phyloP scores from a whole-genome alignment of 1,140 invertebrate species.

The Drosophila orosa region DNA sequence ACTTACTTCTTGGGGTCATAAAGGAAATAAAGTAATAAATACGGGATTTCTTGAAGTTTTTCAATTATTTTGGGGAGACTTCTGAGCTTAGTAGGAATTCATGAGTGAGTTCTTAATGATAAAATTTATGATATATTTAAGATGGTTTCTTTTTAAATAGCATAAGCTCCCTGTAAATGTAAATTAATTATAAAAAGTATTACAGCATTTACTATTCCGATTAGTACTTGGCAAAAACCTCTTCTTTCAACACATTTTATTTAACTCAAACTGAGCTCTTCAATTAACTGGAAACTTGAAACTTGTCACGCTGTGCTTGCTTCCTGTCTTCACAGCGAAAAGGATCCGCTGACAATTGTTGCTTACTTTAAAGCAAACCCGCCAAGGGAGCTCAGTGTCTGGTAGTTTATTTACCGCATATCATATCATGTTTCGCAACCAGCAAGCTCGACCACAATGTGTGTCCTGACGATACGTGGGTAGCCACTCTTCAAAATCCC shows the following conservation, averaged over 20 bases:
- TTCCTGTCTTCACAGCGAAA: conserved; percentile 26
- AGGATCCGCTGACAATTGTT: conserved; percentile 29
- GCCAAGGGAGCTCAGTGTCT: conserved; percentile 1
- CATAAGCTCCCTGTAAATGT: background rate
- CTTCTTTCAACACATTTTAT: background rate
- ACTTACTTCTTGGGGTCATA: no score
- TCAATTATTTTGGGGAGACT: background rate
- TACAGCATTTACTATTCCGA: background rate
- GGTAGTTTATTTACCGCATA: conserved; percentile 46
- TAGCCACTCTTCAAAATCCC: background rate
- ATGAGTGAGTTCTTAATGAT: background rate
- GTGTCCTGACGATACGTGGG: conserved; percentile 22
- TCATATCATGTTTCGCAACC: conserved; percentile 42
- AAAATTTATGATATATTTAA: background rate
- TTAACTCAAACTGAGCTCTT: background rate
- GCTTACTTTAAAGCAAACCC: conserved; percentile 4
- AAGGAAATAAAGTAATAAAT: background rate
- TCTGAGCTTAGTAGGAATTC: background rate
- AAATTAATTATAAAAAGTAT: background rate
- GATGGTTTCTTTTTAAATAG: background rate
- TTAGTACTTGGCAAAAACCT: no score
- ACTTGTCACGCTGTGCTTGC: conserved; percentile 20
- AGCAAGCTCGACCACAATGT: conserved; percentile 35
- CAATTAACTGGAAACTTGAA: conserved; percentile 29
- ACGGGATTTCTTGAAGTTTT: no score